Base-by-base conservation (phyloP, 64 coral and sea anemone genomes). In the Platygyra sinensis region DNA sequence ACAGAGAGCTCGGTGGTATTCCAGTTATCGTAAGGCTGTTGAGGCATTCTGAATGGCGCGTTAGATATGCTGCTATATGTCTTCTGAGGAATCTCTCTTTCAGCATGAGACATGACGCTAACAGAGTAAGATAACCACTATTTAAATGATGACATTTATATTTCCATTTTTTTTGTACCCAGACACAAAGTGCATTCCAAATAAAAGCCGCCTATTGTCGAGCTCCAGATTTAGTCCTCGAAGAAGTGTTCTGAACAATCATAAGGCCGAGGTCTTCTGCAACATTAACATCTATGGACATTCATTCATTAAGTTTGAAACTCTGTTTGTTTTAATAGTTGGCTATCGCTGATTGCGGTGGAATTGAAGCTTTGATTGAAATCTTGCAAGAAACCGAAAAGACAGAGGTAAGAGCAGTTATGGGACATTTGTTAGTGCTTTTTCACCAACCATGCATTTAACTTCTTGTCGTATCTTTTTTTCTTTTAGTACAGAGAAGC, bases 331-430 rank as follows among this genome's bases (percentile, higher is more conserved):
- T 77, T 52, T 54, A 18, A 29, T 30, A 94, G 95, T 9, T 96
- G 75, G 88, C 87, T 24, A 94, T 96, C 15, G 95, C 94, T 11
- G 95, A 96, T 24, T 94, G 92, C 72, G 95, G 88, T 42, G 95
- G 95, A 61, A 91, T 96, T 62, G 82, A 87, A 62, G 83, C 71
- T 52, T 64, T 96, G 32, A 94, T 94, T 25, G 85, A 87, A 87
- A 94, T 96, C 82, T 89, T 96, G 65, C 95, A 96, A 63, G 67
- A 92, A 57, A 93, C 95, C 16, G 75, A 90, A 5, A 93, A 93
- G 16, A 76, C 60, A 27, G 91, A 96, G 90, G 94, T 96, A 75
- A 30, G 67, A 30, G 1, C 7, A 75, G 8, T 8, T 67, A 31
- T 62, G 11, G 32, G 22, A 22, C 16, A 20, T 14, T 46, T 72